phyloP scores from a whole-genome alignment of 2,113 vertebrate species.

The Chloroceryle aenea region DNA sequence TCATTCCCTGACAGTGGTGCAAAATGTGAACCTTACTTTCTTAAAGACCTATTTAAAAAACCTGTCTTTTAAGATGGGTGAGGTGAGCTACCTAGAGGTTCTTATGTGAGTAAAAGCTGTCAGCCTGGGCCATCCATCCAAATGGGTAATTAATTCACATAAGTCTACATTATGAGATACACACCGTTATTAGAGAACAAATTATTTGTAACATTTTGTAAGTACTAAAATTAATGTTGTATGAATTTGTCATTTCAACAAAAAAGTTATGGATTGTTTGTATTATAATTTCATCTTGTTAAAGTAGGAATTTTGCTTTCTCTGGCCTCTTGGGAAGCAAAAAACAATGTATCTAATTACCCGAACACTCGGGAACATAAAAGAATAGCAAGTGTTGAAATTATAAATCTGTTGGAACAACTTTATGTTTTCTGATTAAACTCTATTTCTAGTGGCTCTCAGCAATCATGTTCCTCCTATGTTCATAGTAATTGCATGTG shows the following conservation, averaged over 20 bases:
- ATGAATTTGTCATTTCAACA: slow-evolving; percentile 77
- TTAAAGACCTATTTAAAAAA: not conserved
- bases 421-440: slow-evolving; percentile 84
- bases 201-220: slow-evolving; percentile 78
- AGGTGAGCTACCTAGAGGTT: not conserved
- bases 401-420: slow-evolving; percentile 82
- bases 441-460: slow-evolving; percentile 79
- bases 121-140: slow-evolving; percentile 13
- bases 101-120: not conserved
- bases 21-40: slow-evolving; percentile 18
- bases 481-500: slow-evolving; percentile 88
- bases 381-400: slow-evolving; percentile 81
- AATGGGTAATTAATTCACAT: slow-evolving; percentile 74
- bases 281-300: slow-evolving; percentile 83
- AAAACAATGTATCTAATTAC: slow-evolving; percentile 84
- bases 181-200: slow-evolving; percentile 34
- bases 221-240: slow-evolving; percentile 79
- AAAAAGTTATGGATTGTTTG: slow-evolving; percentile 75
- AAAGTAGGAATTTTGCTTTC: slow-evolving; percentile 77
- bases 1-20: not conserved
- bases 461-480: slow-evolving; percentile 81
- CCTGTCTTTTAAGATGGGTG: not conserved
- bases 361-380: slow-evolving; percentile 79
- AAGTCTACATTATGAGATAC: slow-evolving; percentile 24
- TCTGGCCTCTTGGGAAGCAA: slow-evolving; percentile 76